Evolutionary conservation across 2,888 invertebrate genomes (phyloP), one percentile per base, ranked within the genome.

Genomic region (Anoncus sp.): DNA sequence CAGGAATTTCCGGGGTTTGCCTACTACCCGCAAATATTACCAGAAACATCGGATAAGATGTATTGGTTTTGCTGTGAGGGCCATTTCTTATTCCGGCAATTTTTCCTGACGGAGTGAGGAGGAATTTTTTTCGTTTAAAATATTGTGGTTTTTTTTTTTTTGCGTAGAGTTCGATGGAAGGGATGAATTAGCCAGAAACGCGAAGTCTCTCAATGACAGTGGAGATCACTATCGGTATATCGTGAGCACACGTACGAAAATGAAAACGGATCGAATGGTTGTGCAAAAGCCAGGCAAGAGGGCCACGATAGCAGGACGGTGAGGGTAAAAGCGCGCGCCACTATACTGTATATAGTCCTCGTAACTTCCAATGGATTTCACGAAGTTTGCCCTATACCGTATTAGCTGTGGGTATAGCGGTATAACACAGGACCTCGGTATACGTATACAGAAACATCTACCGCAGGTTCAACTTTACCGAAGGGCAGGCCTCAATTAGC

Each of bases 401-500:
- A 80, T 77, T 76, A 77, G 79, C 77, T 60, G 70, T 53, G 65
- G 76, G 73, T 65, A 72, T 65, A 53, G 22, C 49, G 70, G 55
- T 79, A 80, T 73, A 77, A 69, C 69, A 47, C 59, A 57, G 22
- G 16, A 2, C 16, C 45, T 5, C 16, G 35, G 16, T 75, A 75
- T 75, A 75, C 62, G 60, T 57, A 67, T 57, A 65, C 51, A 75
- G 40, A 57, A 40, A 75, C 22, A 45, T 63, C 45, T 59, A 38
- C 43, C 57, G 57, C 60, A 51, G 72, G 79, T 75, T 63, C 63
- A 79, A 80, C 79, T 80, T 81, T 75, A 65, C 76, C 81, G 73
- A 75, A 79, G 76, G 82, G 80, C 73, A 67, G 81, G 80, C 82
- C 82, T 86, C 85, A 86, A 86, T 86, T 86, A 85, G 84, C 81